Evolutionary conservation across 2,113 vertebrate genomes (phyloP), one percentile per base, ranked within the genome.

Genomic region (Lophura nycthemera): DNA sequence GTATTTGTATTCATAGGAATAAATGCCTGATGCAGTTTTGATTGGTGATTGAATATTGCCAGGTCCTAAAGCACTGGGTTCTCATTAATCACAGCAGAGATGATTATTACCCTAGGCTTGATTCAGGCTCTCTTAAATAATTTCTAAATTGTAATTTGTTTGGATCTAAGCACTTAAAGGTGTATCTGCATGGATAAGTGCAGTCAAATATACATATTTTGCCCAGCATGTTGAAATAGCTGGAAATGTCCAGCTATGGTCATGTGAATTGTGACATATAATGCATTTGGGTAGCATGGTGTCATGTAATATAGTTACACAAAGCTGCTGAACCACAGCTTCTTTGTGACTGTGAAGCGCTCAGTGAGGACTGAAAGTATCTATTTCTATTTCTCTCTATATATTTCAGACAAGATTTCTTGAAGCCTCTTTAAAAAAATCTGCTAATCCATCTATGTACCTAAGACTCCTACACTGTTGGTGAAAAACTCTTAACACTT

Each of bases 1-100:
- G 20, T 86, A 65, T 88, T 90, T 92, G n/a, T 88, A 88, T 94
- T 95, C 89, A 85, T 7, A 72, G 83, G 65, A 80, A 67, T 47
- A 47, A 95, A 92, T 78, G 79, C 24, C 83, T 93, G 70, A 36
- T 90, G 61, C 43, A 54, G 43, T 90, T 96, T 86, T 65, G 79
- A 77, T 54, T 88, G 29, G 70, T 74, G 76, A 80, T 67, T 94
- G 65, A 95, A 75, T 65, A 88, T 4, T 36, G 85, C 48, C 72
- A 86, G 38, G 30, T 92, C 92, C 82, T 79, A 78, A 89, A 91
- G 75, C 43, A 61, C 79, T 81, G 43, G 40, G 22, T 74, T 91
- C 76, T 95, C 88, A 86, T 80, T 92, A 96, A 91, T 83, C 83
- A 91, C 70, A 89, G 65, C 36, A 90, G 38, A 88, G 75, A 80